These are phyloP conservation scores for Ctenodactylus gundi DNA, from an alignment of 2,113 vertebrate genomes.

Conservation along the genomic window DNA sequence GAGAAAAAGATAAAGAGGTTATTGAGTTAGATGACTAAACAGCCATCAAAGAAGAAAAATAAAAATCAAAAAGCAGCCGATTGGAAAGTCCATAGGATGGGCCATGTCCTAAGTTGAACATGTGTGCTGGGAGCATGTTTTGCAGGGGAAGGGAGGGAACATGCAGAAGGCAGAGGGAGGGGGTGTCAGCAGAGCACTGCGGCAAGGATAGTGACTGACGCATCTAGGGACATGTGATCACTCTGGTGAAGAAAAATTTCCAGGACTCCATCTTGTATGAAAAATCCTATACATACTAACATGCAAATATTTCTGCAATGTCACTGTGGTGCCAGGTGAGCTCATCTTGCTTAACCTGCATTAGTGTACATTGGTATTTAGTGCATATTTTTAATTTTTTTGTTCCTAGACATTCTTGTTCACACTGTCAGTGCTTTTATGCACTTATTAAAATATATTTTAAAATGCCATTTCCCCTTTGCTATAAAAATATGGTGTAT, in stretches of 20 bases:
- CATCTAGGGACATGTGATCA: constrained; percentile 63
- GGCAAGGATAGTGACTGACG: constrained; percentile 71
- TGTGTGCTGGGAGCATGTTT: constrained; percentile 60
- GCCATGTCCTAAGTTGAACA: constrained; percentile 44
- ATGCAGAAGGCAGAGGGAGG: constrained; percentile 5
- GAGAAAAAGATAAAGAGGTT: not conserved
- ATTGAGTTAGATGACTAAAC: constrained; percentile 45
- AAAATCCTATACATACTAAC: constrained; percentile 42
- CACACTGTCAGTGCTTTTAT: not conserved
- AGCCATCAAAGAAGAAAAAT: not conserved
- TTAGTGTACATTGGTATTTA: not conserved
- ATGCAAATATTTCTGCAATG: not conserved
- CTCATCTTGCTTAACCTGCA: not conserved
- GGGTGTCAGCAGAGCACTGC: constrained; percentile 55
- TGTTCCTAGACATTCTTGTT: constrained; percentile 42
- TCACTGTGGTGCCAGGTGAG: not conserved
- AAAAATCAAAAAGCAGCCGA: constrained; percentile 38
- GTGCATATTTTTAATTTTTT: constrained; percentile 28
- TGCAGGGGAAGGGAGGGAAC: not conserved
- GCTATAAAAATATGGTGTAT: not conserved
- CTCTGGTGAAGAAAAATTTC: constrained; percentile 67
- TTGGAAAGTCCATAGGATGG: constrained; percentile 38
- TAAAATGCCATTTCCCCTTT: not conserved
- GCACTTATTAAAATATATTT: constrained; percentile 21
- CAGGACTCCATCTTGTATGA: constrained; percentile 77